Evolutionary conservation across 2,888 invertebrate genomes (phyloP).

Genomic region (Mimachlamys varia): DNA sequence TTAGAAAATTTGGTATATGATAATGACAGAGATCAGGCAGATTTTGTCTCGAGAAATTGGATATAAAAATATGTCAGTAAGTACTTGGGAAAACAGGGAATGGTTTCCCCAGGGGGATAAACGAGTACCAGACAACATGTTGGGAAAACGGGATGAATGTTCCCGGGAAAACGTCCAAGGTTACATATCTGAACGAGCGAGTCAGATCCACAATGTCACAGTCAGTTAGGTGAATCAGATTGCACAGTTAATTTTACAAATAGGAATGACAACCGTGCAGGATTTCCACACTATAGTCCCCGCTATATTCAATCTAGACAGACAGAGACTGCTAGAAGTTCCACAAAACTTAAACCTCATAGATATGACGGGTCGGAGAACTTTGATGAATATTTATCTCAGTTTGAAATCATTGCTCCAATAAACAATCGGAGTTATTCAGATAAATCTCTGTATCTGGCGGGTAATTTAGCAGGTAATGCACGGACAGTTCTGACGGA

Average conservation of each 20-base stretch:
- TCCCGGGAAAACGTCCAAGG: neutral
- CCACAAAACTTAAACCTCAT: no score
- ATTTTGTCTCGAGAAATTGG: neutral
- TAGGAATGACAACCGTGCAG: slow-evolving; percentile 10
- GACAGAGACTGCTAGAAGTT: neutral
- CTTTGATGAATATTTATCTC: no score
- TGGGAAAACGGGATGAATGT: neutral
- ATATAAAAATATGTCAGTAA: neutral
- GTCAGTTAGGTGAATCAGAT: neutral
- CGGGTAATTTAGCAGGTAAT: no score
- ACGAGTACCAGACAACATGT: neutral
- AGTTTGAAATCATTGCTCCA: no score
- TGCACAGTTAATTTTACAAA: neutral
- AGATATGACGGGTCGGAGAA: no score
- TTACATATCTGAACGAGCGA: slow-evolving; percentile 3
- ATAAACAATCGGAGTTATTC: no score
- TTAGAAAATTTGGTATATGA: slow-evolving; percentile 29
- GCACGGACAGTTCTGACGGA: no score
- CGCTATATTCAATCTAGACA: neutral
- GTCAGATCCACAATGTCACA: neutral
- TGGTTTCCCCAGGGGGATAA: neutral
- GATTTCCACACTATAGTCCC: neutral
- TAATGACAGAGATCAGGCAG: neutral
- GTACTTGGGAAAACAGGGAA: neutral
- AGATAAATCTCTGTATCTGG: no score